These are phyloP conservation scores for Palloptera scutellata DNA, from an alignment of 2,888 invertebrate species.

Conservation along the genomic window DNA sequence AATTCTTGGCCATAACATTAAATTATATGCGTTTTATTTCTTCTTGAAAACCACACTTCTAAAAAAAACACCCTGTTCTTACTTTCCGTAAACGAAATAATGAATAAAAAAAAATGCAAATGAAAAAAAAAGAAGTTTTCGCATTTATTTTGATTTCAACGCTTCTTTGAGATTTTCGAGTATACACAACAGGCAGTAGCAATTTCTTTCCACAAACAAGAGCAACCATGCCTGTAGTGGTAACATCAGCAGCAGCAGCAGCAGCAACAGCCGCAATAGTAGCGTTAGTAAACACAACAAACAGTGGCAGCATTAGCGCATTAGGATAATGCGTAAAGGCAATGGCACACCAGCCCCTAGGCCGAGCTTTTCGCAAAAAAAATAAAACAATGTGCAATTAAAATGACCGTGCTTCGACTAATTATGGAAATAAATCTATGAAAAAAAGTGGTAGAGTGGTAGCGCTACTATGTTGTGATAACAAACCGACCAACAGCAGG, in stretches of 20 bases:
- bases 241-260: neutral
- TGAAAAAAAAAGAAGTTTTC: neutral
- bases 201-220: too few species aligned
- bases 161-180: neutral
- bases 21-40: too few species aligned
- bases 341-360: neutral
- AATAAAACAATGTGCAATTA: conserved; percentile 12
- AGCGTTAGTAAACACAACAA: neutral
- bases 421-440: conserved; percentile 5
- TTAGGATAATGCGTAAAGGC: neutral
- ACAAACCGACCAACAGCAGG: too few species aligned
- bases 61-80: too few species aligned
- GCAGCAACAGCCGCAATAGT: neutral
- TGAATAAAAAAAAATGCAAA: neutral
- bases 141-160: conserved; percentile 16
- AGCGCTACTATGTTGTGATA: too few species aligned
- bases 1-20: too few species aligned
- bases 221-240: neutral
- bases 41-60: too few species aligned
- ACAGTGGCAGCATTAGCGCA: neutral
- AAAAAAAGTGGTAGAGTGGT: too few species aligned
- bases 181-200: neutral
- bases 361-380: too few species aligned
- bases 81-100: too few species aligned
- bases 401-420: conserved; percentile 17